Percentiles rank a stretch among this genome's conserved stretches.
Conservation (phyloP, 2,888 invertebrate genomes). For the Chrysotoxum bicinctum region DNA sequence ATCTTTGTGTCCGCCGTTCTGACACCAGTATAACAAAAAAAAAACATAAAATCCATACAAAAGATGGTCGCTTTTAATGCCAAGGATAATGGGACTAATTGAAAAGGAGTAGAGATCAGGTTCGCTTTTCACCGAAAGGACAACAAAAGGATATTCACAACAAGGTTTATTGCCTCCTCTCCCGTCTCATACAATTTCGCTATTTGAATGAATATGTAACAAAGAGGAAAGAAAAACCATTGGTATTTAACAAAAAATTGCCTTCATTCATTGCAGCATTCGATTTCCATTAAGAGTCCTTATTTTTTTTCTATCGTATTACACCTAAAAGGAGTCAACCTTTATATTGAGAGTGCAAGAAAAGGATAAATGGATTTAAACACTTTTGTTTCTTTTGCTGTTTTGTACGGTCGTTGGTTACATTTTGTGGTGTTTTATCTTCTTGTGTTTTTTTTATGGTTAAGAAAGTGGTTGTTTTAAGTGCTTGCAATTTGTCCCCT, state of each 20-base stretch:
- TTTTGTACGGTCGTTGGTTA: conserved; percentile 13
- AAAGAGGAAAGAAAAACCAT: not conserved
- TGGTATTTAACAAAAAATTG: conserved; percentile 16
- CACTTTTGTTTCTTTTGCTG: conserved; percentile 4
- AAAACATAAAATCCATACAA: conserved; percentile 24
- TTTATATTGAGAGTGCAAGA: not conserved
- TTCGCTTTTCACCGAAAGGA: not conserved
- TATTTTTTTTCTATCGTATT: conserved; percentile 24
- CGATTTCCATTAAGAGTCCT: conserved; percentile 35
- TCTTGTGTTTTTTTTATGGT: not conserved
- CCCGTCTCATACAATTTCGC: not conserved
- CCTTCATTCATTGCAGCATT: conserved; percentile 39
- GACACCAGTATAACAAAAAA: not conserved
- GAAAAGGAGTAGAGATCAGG: conserved; percentile 27
- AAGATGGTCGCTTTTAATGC: conserved; percentile 29
- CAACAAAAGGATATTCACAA: conserved; percentile 28
- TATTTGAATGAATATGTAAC: not conserved
- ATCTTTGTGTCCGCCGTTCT: not conserved
- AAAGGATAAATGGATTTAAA: conserved; percentile 51
- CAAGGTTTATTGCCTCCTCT: conserved; percentile 7
- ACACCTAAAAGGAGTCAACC: conserved; percentile 20
- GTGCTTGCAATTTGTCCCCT: conserved; percentile 58
- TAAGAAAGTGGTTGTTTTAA: conserved; percentile 49
- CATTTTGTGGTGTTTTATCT: conserved; percentile 16
- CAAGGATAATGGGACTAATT: conserved; percentile 33